Percentiles rank a stretch among this genome's conserved stretches.
Conservation (phyloP, 2,113 vertebrate species). For the Malurus cyaneus region DNA sequence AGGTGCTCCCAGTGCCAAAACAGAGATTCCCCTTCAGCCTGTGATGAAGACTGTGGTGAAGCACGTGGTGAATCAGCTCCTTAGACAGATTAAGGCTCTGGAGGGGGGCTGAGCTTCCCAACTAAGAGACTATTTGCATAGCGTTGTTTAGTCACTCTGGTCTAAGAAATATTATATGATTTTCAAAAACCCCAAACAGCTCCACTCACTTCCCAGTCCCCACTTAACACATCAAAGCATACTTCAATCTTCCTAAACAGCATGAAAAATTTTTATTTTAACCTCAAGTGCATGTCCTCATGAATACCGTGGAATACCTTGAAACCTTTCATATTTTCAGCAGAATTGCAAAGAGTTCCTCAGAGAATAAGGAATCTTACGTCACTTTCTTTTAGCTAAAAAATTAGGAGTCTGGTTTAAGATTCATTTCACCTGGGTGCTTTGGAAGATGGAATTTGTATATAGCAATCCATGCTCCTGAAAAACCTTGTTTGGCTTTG, state of each 20-base stretch:
- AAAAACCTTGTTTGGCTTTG: neutral
- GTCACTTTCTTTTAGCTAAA: neutral
- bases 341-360: neutral
- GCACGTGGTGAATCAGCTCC: neutral
- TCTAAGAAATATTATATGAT: neutral
- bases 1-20: neutral
- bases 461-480: neutral
- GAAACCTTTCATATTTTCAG: neutral
- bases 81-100: neutral
- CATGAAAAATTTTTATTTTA: neutral
- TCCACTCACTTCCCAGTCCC: neutral
- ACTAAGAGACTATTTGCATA: neutral
- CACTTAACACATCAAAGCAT: neutral
- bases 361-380: neutral
- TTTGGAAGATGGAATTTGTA: neutral
- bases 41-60: too few relatives aligned
- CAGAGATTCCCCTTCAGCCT: neutral
- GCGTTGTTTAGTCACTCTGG: accelerated
- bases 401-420: neutral
- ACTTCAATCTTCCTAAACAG: neutral
- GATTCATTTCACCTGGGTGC: accelerated
- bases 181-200: neutral
- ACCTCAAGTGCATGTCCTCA: neutral
- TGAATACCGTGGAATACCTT: neutral
- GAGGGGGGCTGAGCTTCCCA: neutral